phyloP scores from a whole-genome alignment of 2,888 invertebrate genomes.

The Tiliacea aurago region DNA sequence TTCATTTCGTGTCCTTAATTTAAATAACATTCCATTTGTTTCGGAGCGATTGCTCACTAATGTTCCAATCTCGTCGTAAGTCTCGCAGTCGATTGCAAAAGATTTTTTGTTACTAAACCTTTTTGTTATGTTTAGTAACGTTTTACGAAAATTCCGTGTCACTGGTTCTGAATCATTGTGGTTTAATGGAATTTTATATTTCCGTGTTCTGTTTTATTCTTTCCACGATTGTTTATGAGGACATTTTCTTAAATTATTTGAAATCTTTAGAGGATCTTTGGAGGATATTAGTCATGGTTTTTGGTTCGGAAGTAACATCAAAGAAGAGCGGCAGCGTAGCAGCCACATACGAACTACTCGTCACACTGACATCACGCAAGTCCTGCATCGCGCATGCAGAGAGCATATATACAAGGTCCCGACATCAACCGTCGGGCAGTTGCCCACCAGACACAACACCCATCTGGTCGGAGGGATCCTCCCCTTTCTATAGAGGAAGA shows the following conservation, averaged over 20 bases:
- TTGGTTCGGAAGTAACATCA: neutral
- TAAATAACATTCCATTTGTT: conserved; percentile 38
- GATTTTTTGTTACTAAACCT: conserved; percentile 35
- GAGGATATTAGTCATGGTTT: neutral
- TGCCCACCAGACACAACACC: no score
- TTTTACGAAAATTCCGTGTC: conserved; percentile 18
- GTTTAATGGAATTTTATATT: neutral
- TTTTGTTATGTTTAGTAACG: conserved; percentile 21
- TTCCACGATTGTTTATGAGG: neutral
- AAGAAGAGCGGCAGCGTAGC: no score
- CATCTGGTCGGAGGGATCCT: no score
- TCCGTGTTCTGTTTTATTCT: neutral
- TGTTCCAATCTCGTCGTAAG: conserved; percentile 38
- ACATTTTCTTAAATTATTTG: neutral
- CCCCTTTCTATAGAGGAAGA: no score
- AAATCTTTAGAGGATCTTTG: neutral
- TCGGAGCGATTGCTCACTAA: conserved; percentile 30
- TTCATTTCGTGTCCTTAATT: conserved; percentile 16
- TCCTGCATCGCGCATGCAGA: no score
- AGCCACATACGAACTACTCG: no score
- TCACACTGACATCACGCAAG: no score
- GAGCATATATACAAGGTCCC: no score
- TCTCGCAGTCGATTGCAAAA: conserved; percentile 30
- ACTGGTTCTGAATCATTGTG: conserved; percentile 10
- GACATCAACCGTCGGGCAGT: no score